Base-by-base conservation (phyloP, 2,113 vertebrate species). In the Peromyscus californicus region DNA sequence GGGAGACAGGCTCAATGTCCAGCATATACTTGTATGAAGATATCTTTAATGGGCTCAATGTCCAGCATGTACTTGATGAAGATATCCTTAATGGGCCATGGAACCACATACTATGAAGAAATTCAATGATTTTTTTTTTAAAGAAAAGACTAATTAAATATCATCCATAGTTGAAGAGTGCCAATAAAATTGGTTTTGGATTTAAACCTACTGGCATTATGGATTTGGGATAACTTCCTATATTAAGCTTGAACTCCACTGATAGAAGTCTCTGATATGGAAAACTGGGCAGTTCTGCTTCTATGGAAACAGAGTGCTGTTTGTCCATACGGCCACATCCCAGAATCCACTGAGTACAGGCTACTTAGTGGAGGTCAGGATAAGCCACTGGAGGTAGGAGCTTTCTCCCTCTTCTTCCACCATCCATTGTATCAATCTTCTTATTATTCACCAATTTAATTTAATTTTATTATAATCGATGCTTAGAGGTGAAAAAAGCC, bases 391-490 rank as follows among this genome's bases (percentile, higher is more conserved):
- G 48, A 87, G 26, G 6, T 88, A 75, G 79, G 17, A 85, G 5
- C 36, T 36, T 33, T 65, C 67, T 2, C 8, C 7, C 11, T 82
- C 13, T 57, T 63, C 79, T 95, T 36, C 63, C 31, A 19, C 31
- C 45, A 22, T 76, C 15, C 36, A 75, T 59, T 42, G 83, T 31
- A 70, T 24, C 36, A 72, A 0, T 88, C 67, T 93, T n/a, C 9
- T 75, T 45, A 57, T 87, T 31, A 51, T 91, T 31, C 78, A 86
- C 33, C 48, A 48, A 12, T 69, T 92, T 74, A 85, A 87, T 69
- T 94, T 91, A 87, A 86, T 63, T 63, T 84, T 45, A 65, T 63
- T 89, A 45, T 67, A 92, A 42, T 83, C 42, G 69, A 42, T 89
- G 82, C 31, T 95, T 83, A 67, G 45, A 89, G 22, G 33, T 13